Percentiles rank a stretch among this genome's conserved stretches.
Evolutionary conservation across 2,888 invertebrate genomes (phyloP).

Genomic region (Himalopsyche japonica): DNA sequence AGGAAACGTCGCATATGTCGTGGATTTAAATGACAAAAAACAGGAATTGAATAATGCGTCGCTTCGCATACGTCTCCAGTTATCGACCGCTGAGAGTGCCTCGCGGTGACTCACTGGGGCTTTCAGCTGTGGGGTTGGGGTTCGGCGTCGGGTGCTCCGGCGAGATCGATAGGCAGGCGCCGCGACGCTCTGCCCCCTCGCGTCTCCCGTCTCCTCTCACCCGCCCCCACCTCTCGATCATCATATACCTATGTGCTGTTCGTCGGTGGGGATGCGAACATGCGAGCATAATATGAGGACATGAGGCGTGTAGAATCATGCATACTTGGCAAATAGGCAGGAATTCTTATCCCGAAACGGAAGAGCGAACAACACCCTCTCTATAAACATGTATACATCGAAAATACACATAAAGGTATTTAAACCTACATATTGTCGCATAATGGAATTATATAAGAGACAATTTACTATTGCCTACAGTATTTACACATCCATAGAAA

Average conservation of each 20-base stretch:
- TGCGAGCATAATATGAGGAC: not conserved
- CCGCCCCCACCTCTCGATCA: not conserved
- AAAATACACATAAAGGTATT: too few relatives aligned
- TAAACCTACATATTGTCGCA: too few relatives aligned
- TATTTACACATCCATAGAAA: too few relatives aligned
- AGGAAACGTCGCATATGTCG: too few relatives aligned
- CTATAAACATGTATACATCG: too few relatives aligned
- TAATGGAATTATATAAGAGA: too few relatives aligned
- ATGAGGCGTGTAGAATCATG: not conserved
- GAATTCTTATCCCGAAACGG: not conserved
- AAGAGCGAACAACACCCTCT: not conserved
- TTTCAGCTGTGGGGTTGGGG: constrained; percentile 7
- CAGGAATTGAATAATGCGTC: not conserved
- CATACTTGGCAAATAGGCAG: constrained; percentile 1
- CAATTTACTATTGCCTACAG: too few relatives aligned
- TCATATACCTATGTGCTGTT: not conserved
- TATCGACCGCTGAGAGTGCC: not conserved
- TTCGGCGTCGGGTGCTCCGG: constrained; percentile 4
- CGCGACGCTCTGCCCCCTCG: constrained; percentile 22
- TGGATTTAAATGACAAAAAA: not conserved
- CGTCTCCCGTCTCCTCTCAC: not conserved
- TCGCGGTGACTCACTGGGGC: not conserved
- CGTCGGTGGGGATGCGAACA: not conserved
- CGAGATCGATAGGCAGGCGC: constrained; percentile 38
- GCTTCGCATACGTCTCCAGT: not conserved